A percentile compares a stretch with the other conserved stretches of the same genome.
Evolutionary conservation across 1,140 invertebrate genomes (phyloP).

Genomic region (Caenorhabditis inopinata): DNA sequence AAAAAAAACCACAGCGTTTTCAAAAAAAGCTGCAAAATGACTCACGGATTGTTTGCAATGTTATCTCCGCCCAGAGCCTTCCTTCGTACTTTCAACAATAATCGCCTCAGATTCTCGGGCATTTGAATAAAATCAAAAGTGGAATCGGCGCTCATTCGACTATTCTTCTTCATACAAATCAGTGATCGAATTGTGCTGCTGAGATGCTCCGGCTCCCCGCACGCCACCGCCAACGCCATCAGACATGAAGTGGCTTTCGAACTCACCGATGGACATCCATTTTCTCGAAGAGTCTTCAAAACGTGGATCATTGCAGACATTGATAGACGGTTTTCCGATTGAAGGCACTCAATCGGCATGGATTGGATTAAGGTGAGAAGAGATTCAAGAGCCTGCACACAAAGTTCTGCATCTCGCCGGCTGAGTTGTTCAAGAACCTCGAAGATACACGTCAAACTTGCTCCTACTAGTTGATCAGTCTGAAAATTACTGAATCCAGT

Average conservation of each 20-base stretch:
- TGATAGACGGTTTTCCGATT: slow-evolving; percentile 48
- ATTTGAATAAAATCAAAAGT: slow-evolving; percentile 33
- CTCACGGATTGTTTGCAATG: background rate
- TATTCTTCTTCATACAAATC: slow-evolving; percentile 32
- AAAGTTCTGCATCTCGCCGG: slow-evolving; percentile 58
- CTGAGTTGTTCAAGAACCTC: slow-evolving; percentile 61
- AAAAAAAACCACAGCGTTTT: background rate
- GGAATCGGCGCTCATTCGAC: slow-evolving; percentile 13
- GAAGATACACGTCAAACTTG: slow-evolving; percentile 56
- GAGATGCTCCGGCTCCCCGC: slow-evolving; percentile 26
- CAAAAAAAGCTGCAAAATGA: background rate
- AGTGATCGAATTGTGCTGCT: slow-evolving; percentile 22
- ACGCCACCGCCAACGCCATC: slow-evolving; percentile 36
- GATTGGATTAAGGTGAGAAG: slow-evolving; percentile 56
- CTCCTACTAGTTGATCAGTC: slow-evolving; percentile 33
- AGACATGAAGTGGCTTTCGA: slow-evolving; percentile 7
- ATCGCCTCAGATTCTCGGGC: slow-evolving; percentile 40
- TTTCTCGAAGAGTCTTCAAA: slow-evolving; percentile 48
- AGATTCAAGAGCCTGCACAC: slow-evolving; percentile 57
- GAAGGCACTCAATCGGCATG: slow-evolving; percentile 53
- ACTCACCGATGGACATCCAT: slow-evolving; percentile 45
- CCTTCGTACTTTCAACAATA: slow-evolving; percentile 27
- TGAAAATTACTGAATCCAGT: too few relatives aligned
- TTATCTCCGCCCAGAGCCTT: slow-evolving; percentile 8
- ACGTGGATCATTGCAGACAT: slow-evolving; percentile 54